Evolutionary conservation across 2,113 vertebrate species (phyloP).

Genomic region (Todiramphus chloris): DNA sequence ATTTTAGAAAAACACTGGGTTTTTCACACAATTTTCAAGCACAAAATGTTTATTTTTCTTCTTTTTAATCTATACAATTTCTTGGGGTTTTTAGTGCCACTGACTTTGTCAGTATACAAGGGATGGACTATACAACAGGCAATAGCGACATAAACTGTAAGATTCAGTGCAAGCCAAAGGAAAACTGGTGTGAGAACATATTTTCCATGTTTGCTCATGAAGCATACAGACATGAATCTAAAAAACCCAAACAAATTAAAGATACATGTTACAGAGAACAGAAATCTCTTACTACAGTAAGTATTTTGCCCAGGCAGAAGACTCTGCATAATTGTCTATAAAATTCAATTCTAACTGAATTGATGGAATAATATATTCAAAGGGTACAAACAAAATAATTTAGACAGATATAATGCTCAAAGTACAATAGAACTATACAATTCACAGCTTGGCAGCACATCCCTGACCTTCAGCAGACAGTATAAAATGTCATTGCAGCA

Average conservation of each 20-base stretch:
- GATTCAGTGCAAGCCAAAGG: slow-evolving; percentile 73
- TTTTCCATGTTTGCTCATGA: slow-evolving; percentile 75
- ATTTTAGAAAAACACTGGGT: slow-evolving; percentile 47
- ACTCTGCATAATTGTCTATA: slow-evolving; percentile 84
- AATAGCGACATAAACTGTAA: slow-evolving; percentile 74
- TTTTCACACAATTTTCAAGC: slow-evolving; percentile 81
- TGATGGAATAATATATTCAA: slow-evolving; percentile 82
- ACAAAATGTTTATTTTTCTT: slow-evolving; percentile 97
- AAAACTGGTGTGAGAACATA: slow-evolving; percentile 56
- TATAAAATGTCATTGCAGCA: not conserved
- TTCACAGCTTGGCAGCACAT: slow-evolving; percentile 82
- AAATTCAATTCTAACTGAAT: slow-evolving; percentile 90
- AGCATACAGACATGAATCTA: slow-evolving; percentile 73
- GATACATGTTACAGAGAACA: slow-evolving; percentile 85
- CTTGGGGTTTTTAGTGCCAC: slow-evolving; percentile 81
- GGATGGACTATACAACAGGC: slow-evolving; percentile 78
- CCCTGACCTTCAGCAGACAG: slow-evolving; percentile 60
- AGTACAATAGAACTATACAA: slow-evolving; percentile 79
- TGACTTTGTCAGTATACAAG: slow-evolving; percentile 78
- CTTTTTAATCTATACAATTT: slow-evolving; percentile 86
- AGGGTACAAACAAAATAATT: slow-evolving; percentile 75
- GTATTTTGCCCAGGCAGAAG: slow-evolving; percentile 83
- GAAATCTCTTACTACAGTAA: slow-evolving; percentile 88
- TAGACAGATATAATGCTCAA: slow-evolving; percentile 66
- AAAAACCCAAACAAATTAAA: slow-evolving; percentile 74